phyloP scores from a whole-genome alignment of 2,888 invertebrate genomes.

The Odontocolon sp. region DNA sequence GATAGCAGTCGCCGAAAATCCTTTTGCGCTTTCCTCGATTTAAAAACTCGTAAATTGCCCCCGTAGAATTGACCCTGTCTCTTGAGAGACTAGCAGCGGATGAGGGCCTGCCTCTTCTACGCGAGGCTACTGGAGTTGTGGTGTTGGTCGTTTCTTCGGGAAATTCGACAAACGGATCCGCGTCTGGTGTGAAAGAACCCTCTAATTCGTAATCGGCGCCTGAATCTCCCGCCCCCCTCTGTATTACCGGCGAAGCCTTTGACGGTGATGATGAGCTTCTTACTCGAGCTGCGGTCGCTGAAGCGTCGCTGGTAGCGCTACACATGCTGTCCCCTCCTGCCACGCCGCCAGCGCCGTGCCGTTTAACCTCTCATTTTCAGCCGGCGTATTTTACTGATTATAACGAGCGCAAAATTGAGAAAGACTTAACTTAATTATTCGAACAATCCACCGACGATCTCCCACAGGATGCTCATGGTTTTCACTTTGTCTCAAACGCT shows the following conservation, averaged over 20 bases:
- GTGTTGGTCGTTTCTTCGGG: constrained; percentile 2
- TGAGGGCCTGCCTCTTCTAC: not conserved
- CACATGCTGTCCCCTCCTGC: not conserved
- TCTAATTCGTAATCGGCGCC: not conserved
- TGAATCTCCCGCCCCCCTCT: not conserved
- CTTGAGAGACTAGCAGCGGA: not conserved
- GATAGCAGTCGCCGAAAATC: not conserved
- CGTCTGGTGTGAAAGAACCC: not conserved
- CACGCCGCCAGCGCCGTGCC: not conserved
- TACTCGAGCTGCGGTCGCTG: not conserved
- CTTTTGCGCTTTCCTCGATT: not conserved
- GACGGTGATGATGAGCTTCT: not conserved
- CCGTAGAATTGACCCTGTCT: not conserved
- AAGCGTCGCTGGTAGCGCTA: not conserved
- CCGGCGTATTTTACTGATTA: not conserved
- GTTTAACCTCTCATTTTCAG: not conserved
- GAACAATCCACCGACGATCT: not conserved
- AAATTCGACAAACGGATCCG: not conserved
- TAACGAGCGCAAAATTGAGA: not conserved
- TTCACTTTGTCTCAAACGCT: not conserved
- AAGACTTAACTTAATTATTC: not conserved
- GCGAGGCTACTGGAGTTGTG: not conserved
- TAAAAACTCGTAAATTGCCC: not conserved
- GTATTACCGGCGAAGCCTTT: not conserved
- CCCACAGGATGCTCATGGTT: not conserved